A percentile compares a stretch with the other conserved stretches of the same genome.
Evolutionary conservation across 2,888 invertebrate species (phyloP).

Genomic region (Cryptops parisi): DNA sequence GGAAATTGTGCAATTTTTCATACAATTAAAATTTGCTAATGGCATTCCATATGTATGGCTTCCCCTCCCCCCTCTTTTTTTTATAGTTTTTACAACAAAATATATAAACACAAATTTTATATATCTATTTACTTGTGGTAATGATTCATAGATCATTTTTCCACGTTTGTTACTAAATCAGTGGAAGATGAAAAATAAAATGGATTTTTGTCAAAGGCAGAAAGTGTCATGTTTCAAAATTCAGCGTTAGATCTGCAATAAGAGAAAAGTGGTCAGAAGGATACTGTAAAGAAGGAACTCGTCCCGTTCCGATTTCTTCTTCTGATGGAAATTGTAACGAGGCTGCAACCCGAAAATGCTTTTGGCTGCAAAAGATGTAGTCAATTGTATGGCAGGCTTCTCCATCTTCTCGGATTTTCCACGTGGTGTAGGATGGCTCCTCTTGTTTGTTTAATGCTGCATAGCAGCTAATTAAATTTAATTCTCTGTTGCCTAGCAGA

Average conservation of each 20-base stretch:
- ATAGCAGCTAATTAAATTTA: slow-evolving; percentile 30
- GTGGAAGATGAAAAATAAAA: too few species aligned
- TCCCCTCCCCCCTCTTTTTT: too few species aligned
- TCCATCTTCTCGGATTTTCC: slow-evolving; percentile 54
- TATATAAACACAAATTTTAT: too few species aligned
- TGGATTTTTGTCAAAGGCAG: too few species aligned
- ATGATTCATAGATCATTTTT: too few species aligned
- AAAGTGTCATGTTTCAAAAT: too few species aligned
- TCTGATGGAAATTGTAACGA: slow-evolving; percentile 46
- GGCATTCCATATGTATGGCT: too few species aligned
- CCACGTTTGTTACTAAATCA: too few species aligned
- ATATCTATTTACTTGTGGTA: too few species aligned
- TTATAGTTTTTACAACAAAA: too few species aligned
- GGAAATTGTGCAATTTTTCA: too few species aligned
- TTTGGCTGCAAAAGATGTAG: slow-evolving; percentile 50
- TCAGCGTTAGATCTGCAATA: slow-evolving; percentile 51
- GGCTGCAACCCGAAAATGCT: slow-evolving; percentile 41
- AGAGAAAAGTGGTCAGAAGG: slow-evolving; percentile 65
- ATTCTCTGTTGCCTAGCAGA: slow-evolving; percentile 27
- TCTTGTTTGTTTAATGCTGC: slow-evolving; percentile 25
- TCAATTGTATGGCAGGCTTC: slow-evolving; percentile 60
- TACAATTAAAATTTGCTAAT: too few species aligned
- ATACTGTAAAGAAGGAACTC: slow-evolving; percentile 51
- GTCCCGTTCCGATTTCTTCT: slow-evolving; percentile 48
- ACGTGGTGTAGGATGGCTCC: slow-evolving; percentile 58